phyloP scores from a whole-genome alignment of 2,113 vertebrate genomes.

The Bubalus kerabau region DNA sequence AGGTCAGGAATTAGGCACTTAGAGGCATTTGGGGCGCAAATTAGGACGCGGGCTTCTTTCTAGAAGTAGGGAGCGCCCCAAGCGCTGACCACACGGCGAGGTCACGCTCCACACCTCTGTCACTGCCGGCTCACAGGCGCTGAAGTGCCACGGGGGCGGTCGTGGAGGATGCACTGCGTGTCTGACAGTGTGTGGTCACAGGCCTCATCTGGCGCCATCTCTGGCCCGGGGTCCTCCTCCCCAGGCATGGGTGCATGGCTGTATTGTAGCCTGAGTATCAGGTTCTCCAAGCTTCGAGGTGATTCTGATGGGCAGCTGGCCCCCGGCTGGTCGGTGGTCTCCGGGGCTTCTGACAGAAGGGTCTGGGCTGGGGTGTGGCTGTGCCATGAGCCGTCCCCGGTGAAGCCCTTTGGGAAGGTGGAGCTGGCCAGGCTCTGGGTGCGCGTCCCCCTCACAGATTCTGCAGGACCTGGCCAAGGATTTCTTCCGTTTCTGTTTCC shows the following conservation, averaged over 20 bases:
- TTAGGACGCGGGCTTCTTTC: conserved; percentile 58
- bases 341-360: neutral
- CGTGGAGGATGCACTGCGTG: accelerated
- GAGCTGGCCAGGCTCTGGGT: neutral
- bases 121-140: neutral
- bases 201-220: accelerated
- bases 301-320: neutral
- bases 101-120: accelerated
- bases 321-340: accelerated
- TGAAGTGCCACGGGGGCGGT: accelerated
- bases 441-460: accelerated
- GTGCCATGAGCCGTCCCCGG: neutral
- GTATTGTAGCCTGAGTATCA: accelerated
- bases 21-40: conserved; percentile 63
- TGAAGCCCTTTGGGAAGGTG: neutral
- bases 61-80: conserved; percentile 16
- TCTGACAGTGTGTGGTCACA: neutral
- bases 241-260: neutral
- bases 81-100: accelerated
- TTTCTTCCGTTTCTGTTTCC: too few relatives aligned
- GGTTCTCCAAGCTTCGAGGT: neutral
- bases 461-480: neutral
- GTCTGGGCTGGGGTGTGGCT: neutral
- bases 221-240: neutral
- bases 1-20: conserved; percentile 68